Percentiles rank a stretch among this genome's conserved stretches.
phyloP scores from a whole-genome alignment of 2,113 vertebrate species.

The Syngnathus floridae region DNA sequence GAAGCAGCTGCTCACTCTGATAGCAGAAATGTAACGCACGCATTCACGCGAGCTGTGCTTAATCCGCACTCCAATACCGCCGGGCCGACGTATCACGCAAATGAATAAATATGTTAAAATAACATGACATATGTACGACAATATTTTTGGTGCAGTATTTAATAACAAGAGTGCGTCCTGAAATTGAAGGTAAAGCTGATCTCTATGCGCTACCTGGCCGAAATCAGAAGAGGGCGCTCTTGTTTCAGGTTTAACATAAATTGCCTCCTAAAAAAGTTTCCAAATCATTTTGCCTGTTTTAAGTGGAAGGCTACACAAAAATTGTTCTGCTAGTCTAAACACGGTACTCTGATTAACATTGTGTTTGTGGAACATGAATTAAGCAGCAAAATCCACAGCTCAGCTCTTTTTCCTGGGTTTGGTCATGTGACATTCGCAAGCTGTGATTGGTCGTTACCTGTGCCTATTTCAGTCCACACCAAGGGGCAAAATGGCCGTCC shows the following conservation, averaged over 20 bases:
- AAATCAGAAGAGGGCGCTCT: neutral
- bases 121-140: conserved; percentile 26
- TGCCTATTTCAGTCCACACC: too few species aligned
- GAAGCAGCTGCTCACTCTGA: conserved; percentile 62
- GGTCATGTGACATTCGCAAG: too few species aligned
- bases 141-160: neutral
- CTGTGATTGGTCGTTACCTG: too few species aligned
- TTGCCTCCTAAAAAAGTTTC: neutral
- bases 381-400: too few species aligned
- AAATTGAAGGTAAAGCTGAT: neutral
- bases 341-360: too few species aligned
- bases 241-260: neutral
- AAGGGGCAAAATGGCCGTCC: too few species aligned
- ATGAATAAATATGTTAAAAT: conserved; percentile 35
- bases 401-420: too few species aligned
- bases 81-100: conserved; percentile 36
- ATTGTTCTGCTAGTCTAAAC: too few species aligned
- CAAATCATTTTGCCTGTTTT: too few species aligned
- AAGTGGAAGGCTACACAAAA: too few species aligned
- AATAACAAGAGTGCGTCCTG: neutral
- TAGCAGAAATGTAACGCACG: conserved; percentile 43
- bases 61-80: conserved; percentile 37
- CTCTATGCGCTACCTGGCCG: too few species aligned
- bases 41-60: conserved; percentile 19
- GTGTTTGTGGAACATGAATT: too few species aligned